phyloP scores from a whole-genome alignment of 2,113 vertebrate species.

The Chroicocephalus ridibundus region DNA sequence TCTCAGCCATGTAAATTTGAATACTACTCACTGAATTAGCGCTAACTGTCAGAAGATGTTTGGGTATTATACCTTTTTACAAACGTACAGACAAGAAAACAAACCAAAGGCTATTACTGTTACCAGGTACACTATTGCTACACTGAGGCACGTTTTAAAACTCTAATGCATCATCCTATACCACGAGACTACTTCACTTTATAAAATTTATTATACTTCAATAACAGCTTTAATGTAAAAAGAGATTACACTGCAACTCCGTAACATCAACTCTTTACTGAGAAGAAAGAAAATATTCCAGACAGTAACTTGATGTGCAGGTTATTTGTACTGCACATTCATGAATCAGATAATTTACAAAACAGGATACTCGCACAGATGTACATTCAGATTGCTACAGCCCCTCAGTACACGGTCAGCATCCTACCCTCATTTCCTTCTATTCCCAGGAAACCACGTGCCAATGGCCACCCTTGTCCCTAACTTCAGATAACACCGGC shows the following conservation, averaged over 20 bases:
- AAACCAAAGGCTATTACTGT: neutral
- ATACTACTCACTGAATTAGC: conserved; percentile 3
- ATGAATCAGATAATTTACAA: neutral
- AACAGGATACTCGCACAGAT: conserved; percentile 20
- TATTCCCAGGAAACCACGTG: conserved; percentile 44
- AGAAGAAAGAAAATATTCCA: neutral
- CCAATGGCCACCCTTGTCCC: conserved; percentile 11
- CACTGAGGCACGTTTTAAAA: neutral
- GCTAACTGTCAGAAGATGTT: neutral
- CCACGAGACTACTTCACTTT: neutral
- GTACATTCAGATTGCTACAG: neutral
- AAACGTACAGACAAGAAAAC: neutral
- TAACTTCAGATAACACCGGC: conserved; percentile 9
- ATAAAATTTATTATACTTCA: neutral
- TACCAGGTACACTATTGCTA: neutral
- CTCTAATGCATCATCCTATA: neutral
- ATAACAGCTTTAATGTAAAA: neutral
- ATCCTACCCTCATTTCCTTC: conserved; percentile 44
- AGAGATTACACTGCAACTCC: neutral
- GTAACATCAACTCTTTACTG: neutral
- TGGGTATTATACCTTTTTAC: neutral
- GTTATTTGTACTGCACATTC: neutral
- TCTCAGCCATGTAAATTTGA: neutral
- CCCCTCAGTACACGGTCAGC: neutral
- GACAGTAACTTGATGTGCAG: neutral